Base-by-base conservation (phyloP, 23 tunicate species). In the Trididemnum clinides region DNA sequence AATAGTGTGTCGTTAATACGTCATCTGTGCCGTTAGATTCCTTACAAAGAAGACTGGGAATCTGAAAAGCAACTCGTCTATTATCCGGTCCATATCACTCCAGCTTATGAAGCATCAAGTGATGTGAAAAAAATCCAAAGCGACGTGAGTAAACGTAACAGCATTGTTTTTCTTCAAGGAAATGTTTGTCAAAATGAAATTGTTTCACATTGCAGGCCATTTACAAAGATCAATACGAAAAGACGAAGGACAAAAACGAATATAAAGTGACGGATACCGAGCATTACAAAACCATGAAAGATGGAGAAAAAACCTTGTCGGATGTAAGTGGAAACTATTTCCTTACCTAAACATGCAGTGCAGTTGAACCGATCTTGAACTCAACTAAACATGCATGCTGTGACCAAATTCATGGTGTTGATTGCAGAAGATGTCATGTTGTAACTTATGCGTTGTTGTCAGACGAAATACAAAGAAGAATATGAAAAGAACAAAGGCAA, bases 81-180 rank as follows among this genome's bases (percentile, higher is more conserved):
- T 71, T 97, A 88, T 59, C 99, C 99, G 0, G 99, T 87, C 51
- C 99, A 97, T 64, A 90, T 97, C 35, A 97, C 97, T 30, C 99
- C 99, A 5, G 97, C 86, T 38, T 97, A 97, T 58, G 99, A 97
- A 85, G 88, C 87, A 26, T 10, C 84, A 27, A 82, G 83, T 33
- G 92, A 90, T 34, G 92, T 92, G 36, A 84, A 90, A 27, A 86
- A 97, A 86, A 77, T 97, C 7, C 95, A 92, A 44, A 86, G 89
- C 51, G 95, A 59, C 22, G 66, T 59, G 25, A 59, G 66, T 59
- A 44, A n/a, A n/a, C n/a, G n/a, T n/a, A n/a, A n/a, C n/a, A n/a
- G n/a, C n/a, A n/a, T n/a, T n/a, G n/a, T n/a, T n/a, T n/a, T n/a
- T n/a, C n/a, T n/a, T n/a, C n/a, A n/a, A n/a, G n/a, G n/a, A n/a